Evolutionary conservation across 1,140 invertebrate genomes (phyloP).

Genomic region (Drosophila nigrodunni): DNA sequence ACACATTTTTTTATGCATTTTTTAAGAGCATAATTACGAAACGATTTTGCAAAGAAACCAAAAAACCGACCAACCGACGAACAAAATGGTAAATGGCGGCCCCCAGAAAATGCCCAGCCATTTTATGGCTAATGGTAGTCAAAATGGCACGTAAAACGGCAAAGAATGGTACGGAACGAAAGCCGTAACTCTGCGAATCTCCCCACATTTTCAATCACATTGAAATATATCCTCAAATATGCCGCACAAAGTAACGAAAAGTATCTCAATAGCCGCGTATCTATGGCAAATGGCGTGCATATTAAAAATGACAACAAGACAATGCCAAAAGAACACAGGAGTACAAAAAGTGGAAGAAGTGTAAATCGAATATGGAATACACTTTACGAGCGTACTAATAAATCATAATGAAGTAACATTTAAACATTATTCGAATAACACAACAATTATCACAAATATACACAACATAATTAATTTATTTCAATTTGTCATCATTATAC

Average conservation of each 20-base stretch:
- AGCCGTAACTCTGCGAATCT: slow-evolving; percentile 14
- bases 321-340: slow-evolving; percentile 29
- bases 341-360: not conserved
- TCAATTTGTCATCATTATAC: too few species aligned
- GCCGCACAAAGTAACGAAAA: slow-evolving; percentile 57
- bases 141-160: slow-evolving; percentile 27
- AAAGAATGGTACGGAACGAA: slow-evolving; percentile 11
- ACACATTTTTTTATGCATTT: slow-evolving; percentile 59
- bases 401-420: too few species aligned
- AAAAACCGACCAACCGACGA: not conserved
- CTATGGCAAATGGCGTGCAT: slow-evolving; percentile 65
- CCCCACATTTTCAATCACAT: not conserved
- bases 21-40: slow-evolving; percentile 70
- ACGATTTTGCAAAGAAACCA: slow-evolving; percentile 17
- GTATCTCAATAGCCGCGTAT: slow-evolving; percentile 50
- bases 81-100: slow-evolving; percentile 34
- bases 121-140: slow-evolving; percentile 68
- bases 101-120: slow-evolving; percentile 37
- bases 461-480: too few species aligned
- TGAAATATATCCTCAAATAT: slow-evolving; percentile 10
- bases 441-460: too few species aligned
- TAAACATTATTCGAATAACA: too few species aligned
- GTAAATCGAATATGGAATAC: slow-evolving; percentile 2
- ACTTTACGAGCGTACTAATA: not conserved
- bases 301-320: slow-evolving; percentile 67